A percentile compares a stretch with the other conserved stretches of the same genome.
Evolutionary conservation across 2,797 vertebrate genomes (phyloP).

Genomic region (Cuniculus paca): DNA sequence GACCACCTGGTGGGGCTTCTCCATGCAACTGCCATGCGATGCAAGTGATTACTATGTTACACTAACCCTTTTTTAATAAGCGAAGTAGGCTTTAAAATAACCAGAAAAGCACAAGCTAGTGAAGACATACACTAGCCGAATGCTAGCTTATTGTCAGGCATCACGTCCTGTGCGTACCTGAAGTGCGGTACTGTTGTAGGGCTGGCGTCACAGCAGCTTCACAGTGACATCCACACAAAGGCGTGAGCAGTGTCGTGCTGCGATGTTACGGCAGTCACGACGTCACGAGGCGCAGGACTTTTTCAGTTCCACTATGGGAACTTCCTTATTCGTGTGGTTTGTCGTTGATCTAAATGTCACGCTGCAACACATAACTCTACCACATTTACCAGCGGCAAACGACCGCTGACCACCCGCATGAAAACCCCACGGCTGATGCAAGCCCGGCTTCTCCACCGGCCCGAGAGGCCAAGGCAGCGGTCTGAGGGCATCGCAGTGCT

Average conservation of each 20-base stretch:
- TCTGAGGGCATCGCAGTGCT: neutral
- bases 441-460: neutral
- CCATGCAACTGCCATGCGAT: neutral
- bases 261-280: accelerated
- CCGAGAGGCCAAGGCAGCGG: neutral
- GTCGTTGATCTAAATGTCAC: neutral
- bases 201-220: neutral
- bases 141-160: neutral
- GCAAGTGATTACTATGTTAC: neutral
- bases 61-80: no score
- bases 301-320: neutral
- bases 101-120: neutral
- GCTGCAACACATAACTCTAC: no score
- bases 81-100: neutral
- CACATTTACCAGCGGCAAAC: neutral
- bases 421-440: neutral
- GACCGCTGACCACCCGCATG: neutral
- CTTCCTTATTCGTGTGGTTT: neutral
- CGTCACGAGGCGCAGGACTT: neutral
- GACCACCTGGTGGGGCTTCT: neutral
- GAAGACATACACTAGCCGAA: neutral
- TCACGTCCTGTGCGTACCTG: neutral
- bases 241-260: accelerated
- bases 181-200: no score
- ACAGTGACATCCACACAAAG: no score